Evolutionary conservation across 2,888 invertebrate genomes (phyloP).

Genomic region (Pristionchus mayeri): DNA sequence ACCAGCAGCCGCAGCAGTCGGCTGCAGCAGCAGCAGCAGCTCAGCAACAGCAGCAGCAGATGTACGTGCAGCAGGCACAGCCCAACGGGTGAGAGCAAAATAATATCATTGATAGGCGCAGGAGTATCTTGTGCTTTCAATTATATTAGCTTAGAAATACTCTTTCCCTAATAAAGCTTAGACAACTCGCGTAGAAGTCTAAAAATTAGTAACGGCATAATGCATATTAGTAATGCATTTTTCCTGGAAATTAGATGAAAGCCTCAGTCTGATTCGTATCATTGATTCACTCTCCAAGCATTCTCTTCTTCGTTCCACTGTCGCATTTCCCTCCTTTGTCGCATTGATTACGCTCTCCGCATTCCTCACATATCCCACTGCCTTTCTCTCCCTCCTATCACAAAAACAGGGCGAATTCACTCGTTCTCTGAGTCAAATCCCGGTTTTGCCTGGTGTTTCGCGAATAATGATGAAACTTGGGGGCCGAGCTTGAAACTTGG

Average conservation of each 20-base stretch:
- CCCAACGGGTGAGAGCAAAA: not conserved
- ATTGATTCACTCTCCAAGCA: too few species aligned
- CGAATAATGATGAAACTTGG: too few species aligned
- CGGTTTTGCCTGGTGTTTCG: slow-evolving; percentile 12
- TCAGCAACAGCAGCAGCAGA: not conserved
- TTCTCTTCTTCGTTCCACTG: not conserved
- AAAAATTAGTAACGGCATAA: too few species aligned
- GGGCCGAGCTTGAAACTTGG: too few species aligned
- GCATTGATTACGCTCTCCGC: slow-evolving; percentile 11
- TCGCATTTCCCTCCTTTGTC: not conserved
- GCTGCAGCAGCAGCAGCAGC: slow-evolving; percentile 26
- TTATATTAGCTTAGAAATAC: too few species aligned
- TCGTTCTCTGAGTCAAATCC: slow-evolving; percentile 2
- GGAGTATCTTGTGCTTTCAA: too few species aligned
- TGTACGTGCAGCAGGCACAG: slow-evolving; percentile 28
- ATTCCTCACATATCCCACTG: slow-evolving; percentile 15
- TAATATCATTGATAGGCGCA: not conserved
- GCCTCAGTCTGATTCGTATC: too few species aligned
- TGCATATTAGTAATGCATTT: too few species aligned
- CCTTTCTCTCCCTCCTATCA: not conserved
- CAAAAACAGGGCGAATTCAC: not conserved
- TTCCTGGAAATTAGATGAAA: too few species aligned
- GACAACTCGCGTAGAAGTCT: too few species aligned
- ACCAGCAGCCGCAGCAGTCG: slow-evolving; percentile 38
- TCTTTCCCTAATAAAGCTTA: too few species aligned